These are phyloP conservation scores for Hydractinia echinata DNA, from an alignment of 30 jellyfish, hydroid and myxozoan genomes.

Conservation along the genomic window DNA sequence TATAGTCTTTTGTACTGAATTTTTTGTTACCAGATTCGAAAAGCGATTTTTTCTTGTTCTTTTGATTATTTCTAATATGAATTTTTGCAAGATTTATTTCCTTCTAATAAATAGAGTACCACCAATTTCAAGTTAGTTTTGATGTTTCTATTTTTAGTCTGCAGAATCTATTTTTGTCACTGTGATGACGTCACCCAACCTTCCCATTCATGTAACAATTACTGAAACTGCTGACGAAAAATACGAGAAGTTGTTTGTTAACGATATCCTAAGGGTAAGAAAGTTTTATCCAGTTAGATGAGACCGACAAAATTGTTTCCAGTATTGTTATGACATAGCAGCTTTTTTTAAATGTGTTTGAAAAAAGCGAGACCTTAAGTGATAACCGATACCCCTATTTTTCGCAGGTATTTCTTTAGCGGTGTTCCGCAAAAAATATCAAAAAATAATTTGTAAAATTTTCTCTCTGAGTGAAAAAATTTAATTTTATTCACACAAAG, in stretches of 20 bases:
- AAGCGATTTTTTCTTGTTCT: too few species aligned
- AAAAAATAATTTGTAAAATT: too few species aligned
- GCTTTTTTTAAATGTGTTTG: neutral
- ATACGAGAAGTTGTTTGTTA: slow-evolving; percentile 45
- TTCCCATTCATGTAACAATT: slow-evolving; percentile 61
- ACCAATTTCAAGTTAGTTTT: neutral
- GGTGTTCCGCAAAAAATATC: too few species aligned
- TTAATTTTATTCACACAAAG: too few species aligned
- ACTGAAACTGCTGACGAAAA: slow-evolving; percentile 53
- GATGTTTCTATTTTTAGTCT: slow-evolving; percentile 34
- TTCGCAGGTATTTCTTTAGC: too few species aligned
- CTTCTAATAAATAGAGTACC: neutral
- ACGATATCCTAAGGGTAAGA: slow-evolving; percentile 58
- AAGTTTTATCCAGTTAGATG: neutral
- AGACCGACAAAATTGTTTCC: neutral
- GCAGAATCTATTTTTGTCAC: slow-evolving; percentile 65
- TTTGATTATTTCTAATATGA: too few species aligned
- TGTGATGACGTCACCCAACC: slow-evolving; percentile 55
- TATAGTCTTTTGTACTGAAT: too few species aligned
- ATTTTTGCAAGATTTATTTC: too few species aligned
- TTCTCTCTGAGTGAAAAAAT: too few species aligned
- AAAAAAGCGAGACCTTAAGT: too few species aligned
- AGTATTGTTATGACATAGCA: neutral
- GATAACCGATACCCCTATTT: too few species aligned
- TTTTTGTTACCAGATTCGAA: too few species aligned